These are phyloP conservation scores for Alaudala cheleensis DNA, from an alignment of 2,113 vertebrate genomes.

Conservation along the genomic window DNA sequence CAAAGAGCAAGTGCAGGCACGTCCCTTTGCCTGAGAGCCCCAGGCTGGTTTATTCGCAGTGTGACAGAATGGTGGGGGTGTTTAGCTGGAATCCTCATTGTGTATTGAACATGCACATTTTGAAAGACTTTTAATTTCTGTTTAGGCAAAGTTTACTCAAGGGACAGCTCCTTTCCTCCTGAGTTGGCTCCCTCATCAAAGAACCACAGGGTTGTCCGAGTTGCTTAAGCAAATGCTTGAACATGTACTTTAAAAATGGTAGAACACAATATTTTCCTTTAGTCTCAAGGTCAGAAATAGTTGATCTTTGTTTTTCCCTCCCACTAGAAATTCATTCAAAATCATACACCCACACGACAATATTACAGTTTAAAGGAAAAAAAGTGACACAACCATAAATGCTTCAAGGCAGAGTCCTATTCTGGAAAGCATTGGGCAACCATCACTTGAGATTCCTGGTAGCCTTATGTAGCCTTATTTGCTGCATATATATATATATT, in stretches of 20 bases:
- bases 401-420: not conserved
- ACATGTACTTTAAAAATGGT: not conserved
- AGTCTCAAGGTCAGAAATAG: not conserved
- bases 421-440: not conserved
- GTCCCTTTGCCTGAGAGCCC: not conserved
- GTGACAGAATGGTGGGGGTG: not conserved
- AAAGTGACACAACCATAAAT: not conserved
- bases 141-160: not conserved
- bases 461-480: not conserved
- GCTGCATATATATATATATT: not conserved
- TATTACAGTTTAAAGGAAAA: not conserved
- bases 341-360: not conserved
- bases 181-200: not conserved
- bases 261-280: not conserved
- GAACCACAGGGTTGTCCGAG: rapidly evolving
- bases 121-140: not conserved
- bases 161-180: not conserved
- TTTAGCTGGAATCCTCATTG: not conserved
- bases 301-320: not conserved
- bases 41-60: not conserved
- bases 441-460: not conserved
- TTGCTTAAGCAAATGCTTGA: not conserved
- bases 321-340: not conserved
- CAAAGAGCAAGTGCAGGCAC: not conserved
- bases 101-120: not conserved